Evolutionary conservation across 1,140 invertebrate species (phyloP).

Genomic region (Dryas iulia): DNA sequence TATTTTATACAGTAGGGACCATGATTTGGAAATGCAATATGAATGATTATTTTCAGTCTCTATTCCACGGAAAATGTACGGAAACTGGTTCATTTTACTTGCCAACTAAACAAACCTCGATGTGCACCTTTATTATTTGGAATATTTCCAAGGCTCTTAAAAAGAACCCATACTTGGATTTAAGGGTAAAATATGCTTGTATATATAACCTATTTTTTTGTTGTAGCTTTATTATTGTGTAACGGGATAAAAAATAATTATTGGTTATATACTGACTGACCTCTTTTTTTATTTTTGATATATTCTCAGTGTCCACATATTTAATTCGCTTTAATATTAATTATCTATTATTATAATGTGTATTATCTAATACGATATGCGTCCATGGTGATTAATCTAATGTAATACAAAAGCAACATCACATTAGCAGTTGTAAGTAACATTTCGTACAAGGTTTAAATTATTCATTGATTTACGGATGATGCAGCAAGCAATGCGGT

Average conservation of each 20-base stretch:
- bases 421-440: background rate
- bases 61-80: slow-evolving; percentile 17
- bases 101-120: slow-evolving; percentile 39
- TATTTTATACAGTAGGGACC: background rate
- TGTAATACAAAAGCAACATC: too few relatives aligned
- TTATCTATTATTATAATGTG: too few relatives aligned
- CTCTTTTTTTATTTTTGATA: too few relatives aligned
- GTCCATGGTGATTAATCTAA: too few relatives aligned
- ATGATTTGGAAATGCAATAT: background rate
- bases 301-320: too few relatives aligned
- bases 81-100: slow-evolving; percentile 19
- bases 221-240: background rate
- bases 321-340: too few relatives aligned
- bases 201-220: background rate
- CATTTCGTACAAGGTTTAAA: background rate
- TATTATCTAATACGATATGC: too few relatives aligned
- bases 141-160: slow-evolving; percentile 64
- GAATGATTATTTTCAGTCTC: slow-evolving; percentile 20
- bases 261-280: too few relatives aligned
- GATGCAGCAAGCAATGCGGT: slow-evolving; percentile 43
- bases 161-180: slow-evolving; percentile 49
- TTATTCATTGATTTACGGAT: slow-evolving; percentile 9
- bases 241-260: too few relatives aligned
- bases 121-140: slow-evolving; percentile 63
- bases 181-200: slow-evolving; percentile 48